Base-by-base conservation (phyloP, 2,797 vertebrate species). In the Chelmon rostratus region DNA sequence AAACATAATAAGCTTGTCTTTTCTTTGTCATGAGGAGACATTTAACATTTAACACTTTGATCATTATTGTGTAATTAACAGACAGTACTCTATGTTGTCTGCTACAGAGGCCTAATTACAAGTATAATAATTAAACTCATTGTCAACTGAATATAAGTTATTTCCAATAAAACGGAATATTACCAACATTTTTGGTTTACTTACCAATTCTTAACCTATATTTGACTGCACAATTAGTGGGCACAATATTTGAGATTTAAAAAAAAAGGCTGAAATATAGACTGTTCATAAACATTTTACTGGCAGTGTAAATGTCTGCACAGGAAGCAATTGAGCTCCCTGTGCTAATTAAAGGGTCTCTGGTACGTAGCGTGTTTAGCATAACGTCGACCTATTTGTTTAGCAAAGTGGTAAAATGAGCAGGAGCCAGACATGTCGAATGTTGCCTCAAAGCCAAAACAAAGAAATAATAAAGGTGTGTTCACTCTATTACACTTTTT, bases 401-500 rank as follows among this genome's bases (percentile, higher is more conserved):
- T 68, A 38, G 33, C 50, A 59, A 57, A 49, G 62, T 21, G 40
- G 25, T 66, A 44, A 74, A 52, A n/a, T 65, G 7, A 89, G 71
- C 70, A 85, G 79, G 79, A 87, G 77, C 79, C 76, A 78, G 57
- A 72, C 42, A 74, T 46, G 31, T 71, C 2, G 1, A 67, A 56
- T 49, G 73, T 40, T 37, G 21, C 64, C 31, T 56, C 40, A 58
- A 83, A 82, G 68, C 78, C 65, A 71, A 74, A 77, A 68, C 44
- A 59, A 65, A 74, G 11, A 74, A 46, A 47, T 16, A 63, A 28
- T 21, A 69, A 81, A 56, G 76, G 66, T 70, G 84, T 91, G 85
- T 84, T 91, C 88, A 87, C 87, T 87, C 88, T 83, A 74, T 75
- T 46, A 35, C 3, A 40, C 31, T 66, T 64, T 63, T 4, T 58